Percentiles rank a stretch among this genome's conserved stretches.
Conservation (phyloP, 1,140 invertebrate species). For the Muscidifurax raptorellus region DNA sequence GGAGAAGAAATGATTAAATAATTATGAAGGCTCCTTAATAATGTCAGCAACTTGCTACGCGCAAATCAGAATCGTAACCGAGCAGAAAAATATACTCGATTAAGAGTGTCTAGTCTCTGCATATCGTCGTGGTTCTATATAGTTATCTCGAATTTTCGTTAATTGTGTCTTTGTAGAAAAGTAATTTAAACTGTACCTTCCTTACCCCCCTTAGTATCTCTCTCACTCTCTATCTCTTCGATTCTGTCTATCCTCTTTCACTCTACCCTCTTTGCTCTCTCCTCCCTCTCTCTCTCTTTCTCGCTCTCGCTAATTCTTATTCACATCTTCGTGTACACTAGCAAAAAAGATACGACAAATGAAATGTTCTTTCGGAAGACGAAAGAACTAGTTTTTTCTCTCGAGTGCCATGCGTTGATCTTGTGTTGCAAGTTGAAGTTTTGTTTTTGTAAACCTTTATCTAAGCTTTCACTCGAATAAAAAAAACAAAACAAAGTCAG, state of each 20-base stretch:
- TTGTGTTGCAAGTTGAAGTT: conserved; percentile 33
- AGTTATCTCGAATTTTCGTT: conserved; percentile 49
- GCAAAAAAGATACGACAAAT: conserved; percentile 8
- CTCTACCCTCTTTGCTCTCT: not conserved
- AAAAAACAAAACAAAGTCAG: conserved; percentile 29
- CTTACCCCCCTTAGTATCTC: conserved; percentile 37
- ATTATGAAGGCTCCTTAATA: conserved; percentile 33
- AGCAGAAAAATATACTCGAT: conserved; percentile 53
- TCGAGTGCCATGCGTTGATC: conserved; percentile 48
- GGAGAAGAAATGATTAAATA: conserved; percentile 25
- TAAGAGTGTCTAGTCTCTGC: conserved; percentile 55
- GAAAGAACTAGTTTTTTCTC: conserved; percentile 28
- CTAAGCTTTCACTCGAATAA: conserved; percentile 39
- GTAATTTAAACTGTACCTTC: conserved; percentile 50
- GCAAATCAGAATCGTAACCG: conserved; percentile 48
- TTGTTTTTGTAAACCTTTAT: conserved; percentile 33
- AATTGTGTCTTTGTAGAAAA: conserved; percentile 50
- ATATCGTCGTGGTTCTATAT: conserved; percentile 54
- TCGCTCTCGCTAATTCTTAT: not conserved
- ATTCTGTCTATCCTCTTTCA: not conserved
- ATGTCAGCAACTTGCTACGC: conserved; percentile 51
- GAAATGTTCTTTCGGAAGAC: conserved; percentile 1
- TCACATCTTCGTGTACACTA: conserved; percentile 1
- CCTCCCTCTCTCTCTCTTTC: not conserved
- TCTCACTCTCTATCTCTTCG: conserved; percentile 22